Conservation (phyloP, 2,888 invertebrate genomes). For the Nomada fabriciana region DNA sequence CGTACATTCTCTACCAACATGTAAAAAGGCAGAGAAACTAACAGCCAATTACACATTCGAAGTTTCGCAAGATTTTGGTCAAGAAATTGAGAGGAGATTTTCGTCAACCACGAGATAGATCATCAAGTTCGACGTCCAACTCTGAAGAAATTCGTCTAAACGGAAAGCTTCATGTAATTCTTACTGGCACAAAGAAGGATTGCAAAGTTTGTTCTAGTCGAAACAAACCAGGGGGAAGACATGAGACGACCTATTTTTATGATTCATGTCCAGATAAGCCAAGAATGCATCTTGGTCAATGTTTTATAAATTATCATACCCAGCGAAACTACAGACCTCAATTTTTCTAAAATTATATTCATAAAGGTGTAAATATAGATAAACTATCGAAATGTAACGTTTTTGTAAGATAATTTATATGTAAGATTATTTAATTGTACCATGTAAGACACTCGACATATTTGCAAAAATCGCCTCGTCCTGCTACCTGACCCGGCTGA, state of each 20-base stretch:
- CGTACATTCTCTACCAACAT: background rate
- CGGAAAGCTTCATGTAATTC: no score
- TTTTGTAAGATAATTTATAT: slow-evolving; percentile 8
- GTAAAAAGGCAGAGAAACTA: background rate
- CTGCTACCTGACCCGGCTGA: background rate
- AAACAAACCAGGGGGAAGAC: background rate
- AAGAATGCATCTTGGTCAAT: slow-evolving; percentile 8
- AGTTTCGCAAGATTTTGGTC: background rate
- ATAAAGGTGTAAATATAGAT: slow-evolving; percentile 12
- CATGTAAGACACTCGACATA: background rate
- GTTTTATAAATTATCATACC: slow-evolving; percentile 6
- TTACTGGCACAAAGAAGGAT: no score
- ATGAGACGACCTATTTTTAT: background rate
- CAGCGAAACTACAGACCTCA: background rate
- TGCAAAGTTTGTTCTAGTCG: no score
- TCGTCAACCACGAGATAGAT: background rate
- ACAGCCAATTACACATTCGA: background rate
- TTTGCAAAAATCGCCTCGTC: background rate
- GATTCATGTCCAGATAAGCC: slow-evolving; percentile 1
- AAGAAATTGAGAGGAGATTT: slow-evolving; percentile 8
- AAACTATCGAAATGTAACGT: slow-evolving; percentile 5
- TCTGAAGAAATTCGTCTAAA: background rate
- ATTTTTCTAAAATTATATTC: background rate
- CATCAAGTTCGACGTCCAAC: background rate
- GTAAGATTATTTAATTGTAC: background rate